Evolutionary conservation across 2,888 invertebrate genomes (phyloP).

Genomic region (Himalopsyche japonica): DNA sequence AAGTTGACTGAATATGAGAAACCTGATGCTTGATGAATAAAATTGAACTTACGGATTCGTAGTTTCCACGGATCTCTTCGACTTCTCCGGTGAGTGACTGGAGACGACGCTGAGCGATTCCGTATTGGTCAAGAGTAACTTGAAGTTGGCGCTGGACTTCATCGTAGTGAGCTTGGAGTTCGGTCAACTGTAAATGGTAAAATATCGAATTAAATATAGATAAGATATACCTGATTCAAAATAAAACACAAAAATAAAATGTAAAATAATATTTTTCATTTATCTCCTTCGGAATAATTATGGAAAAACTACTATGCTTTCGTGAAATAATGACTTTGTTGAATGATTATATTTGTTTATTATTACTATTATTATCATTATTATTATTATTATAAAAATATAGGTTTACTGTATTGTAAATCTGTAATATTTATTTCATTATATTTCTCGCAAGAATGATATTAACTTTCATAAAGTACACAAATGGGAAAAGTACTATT

Average conservation of each 20-base stretch:
- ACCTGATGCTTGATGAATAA: not conserved
- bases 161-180: constrained; percentile 94
- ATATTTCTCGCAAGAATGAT: not conserved
- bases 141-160: constrained; percentile 95
- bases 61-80: constrained; percentile 92
- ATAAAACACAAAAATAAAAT: not conserved
- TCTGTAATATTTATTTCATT: too few species aligned
- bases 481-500: not conserved
- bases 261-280: not conserved
- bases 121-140: constrained; percentile 91
- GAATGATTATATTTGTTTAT: too few species aligned
- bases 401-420: too few species aligned
- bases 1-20: too few species aligned
- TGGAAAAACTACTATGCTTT: not conserved
- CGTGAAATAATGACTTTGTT: constrained; percentile 2
- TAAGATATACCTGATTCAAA: too few species aligned
- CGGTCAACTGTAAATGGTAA: constrained; percentile 64
- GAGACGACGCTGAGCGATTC: constrained; percentile 86
- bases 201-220: not conserved
- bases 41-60: constrained; percentile 69
- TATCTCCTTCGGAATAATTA: not conserved
- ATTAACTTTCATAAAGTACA: too few species aligned
- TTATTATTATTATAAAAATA: too few species aligned
- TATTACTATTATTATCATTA: too few species aligned
- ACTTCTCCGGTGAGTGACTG: constrained; percentile 92